Evolutionary conservation across 2,888 invertebrate genomes (phyloP).

Genomic region (Drosophila longiperda): DNA sequence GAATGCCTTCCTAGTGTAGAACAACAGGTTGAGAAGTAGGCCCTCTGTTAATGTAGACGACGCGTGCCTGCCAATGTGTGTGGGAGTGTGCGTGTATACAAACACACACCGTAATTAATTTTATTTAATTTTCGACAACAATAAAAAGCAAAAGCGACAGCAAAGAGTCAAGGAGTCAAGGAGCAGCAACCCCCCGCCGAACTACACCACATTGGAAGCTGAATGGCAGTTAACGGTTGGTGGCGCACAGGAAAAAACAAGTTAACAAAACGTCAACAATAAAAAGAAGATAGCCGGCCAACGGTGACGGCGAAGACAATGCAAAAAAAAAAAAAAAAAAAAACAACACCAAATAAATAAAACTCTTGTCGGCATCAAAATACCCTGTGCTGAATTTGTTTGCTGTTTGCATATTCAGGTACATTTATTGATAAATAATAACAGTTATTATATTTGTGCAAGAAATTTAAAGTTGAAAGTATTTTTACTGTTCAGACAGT

Average conservation of each 20-base stretch:
- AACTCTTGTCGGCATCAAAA: not conserved
- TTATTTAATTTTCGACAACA: conserved; percentile 79
- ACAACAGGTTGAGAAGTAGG: conserved; percentile 11
- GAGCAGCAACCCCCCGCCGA: conserved; percentile 29
- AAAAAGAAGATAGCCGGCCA: conserved; percentile 53
- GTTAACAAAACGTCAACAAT: conserved; percentile 77
- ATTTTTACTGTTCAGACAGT: not conserved
- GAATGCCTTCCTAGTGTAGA: not conserved
- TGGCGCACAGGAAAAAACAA: conserved; percentile 73
- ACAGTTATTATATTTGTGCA: not conserved
- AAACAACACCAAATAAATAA: conserved; percentile 1
- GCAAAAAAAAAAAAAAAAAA: conserved; percentile 27
- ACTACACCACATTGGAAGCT: conserved; percentile 37
- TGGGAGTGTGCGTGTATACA: conserved; percentile 37
- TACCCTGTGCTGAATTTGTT: not conserved
- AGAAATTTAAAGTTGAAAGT: not conserved
- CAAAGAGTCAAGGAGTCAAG: conserved; percentile 54
- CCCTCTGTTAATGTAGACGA: conserved; percentile 31
- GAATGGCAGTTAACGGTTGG: conserved; percentile 20
- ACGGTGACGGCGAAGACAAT: conserved; percentile 52
- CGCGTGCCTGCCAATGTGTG: conserved; percentile 21
- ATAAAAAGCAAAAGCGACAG: conserved; percentile 64
- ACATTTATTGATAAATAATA: not conserved
- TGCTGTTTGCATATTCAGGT: not conserved
- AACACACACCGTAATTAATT: conserved; percentile 75